Percentiles rank a stretch among this genome's conserved stretches.
Evolutionary conservation across 2,888 invertebrate genomes (phyloP).

Genomic region (Xanthia togata): DNA sequence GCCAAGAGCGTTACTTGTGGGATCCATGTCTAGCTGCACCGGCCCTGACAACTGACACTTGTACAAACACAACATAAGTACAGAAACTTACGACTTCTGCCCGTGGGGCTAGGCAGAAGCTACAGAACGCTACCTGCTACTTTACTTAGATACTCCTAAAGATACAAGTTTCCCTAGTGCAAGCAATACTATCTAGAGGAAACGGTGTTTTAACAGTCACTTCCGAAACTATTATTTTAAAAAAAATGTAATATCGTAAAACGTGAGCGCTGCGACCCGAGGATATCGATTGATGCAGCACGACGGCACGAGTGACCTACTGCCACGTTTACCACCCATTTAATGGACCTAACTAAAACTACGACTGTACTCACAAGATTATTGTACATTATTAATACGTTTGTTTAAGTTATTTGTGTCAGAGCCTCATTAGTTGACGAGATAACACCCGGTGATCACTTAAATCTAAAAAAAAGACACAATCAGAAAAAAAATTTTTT

Average conservation of each 20-base stretch:
- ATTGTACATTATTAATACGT: background rate
- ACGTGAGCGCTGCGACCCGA: background rate
- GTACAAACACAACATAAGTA: too few species aligned
- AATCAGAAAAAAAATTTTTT: too few species aligned
- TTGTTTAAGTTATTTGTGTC: background rate
- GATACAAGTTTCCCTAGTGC: background rate
- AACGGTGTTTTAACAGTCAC: background rate
- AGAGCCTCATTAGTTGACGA: background rate
- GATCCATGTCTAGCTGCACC: background rate
- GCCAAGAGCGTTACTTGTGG: background rate
- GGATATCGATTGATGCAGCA: conserved; percentile 21
- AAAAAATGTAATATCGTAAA: background rate
- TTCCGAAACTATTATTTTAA: background rate
- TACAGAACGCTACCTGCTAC: background rate
- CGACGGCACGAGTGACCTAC: background rate
- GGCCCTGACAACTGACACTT: background rate
- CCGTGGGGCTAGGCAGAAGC: background rate
- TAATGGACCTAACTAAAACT: background rate
- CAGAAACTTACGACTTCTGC: background rate
- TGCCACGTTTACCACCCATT: background rate
- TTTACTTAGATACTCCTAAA: background rate
- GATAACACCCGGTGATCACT: background rate
- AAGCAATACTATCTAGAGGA: background rate
- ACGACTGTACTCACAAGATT: background rate
- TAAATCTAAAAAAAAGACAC: background rate